phyloP scores from a whole-genome alignment of 1,140 invertebrate genomes.

The Lepidurus packardi region DNA sequence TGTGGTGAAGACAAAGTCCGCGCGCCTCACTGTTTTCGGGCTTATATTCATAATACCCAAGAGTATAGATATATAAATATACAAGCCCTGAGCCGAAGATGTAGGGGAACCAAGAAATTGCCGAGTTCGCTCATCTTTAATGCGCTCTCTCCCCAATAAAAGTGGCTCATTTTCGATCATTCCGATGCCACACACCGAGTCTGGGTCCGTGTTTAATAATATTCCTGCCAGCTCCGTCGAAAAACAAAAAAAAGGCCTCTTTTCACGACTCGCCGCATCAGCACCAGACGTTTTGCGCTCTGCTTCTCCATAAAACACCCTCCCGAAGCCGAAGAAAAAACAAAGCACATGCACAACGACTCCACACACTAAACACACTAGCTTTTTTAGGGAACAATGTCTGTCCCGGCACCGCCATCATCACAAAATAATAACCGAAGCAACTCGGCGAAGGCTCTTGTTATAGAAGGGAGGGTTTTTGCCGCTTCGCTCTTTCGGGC shows the following conservation, averaged over 20 bases:
- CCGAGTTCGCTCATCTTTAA: neutral
- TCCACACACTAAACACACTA: constrained; percentile 1
- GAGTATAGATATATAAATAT: neutral
- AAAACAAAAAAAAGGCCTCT: neutral
- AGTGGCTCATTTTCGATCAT: constrained; percentile 18
- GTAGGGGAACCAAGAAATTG: neutral
- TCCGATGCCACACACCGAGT: constrained; percentile 17
- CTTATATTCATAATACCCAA: neutral
- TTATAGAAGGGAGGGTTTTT: neutral
- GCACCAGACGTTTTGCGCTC: neutral
- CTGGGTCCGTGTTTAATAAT: neutral
- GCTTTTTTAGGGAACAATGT: neutral
- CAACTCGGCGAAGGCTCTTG: neutral
- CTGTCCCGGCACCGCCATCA: constrained; percentile 11
- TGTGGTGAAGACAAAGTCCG: constrained; percentile 9
- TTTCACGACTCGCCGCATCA: neutral
- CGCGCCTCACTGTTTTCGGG: neutral
- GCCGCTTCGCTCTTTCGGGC: no score
- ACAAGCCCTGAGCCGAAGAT: neutral
- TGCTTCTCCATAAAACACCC: constrained; percentile 1
- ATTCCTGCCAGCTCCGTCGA: neutral
- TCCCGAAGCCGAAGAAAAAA: neutral
- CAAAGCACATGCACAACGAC: constrained; percentile 1
- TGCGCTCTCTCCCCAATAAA: constrained; percentile 16
- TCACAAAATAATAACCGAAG: constrained; percentile 14